Percentiles rank a stretch among this genome's conserved stretches.
Evolutionary conservation across 2,113 vertebrate species (phyloP).

Genomic region (Erpornis zantholeuca): DNA sequence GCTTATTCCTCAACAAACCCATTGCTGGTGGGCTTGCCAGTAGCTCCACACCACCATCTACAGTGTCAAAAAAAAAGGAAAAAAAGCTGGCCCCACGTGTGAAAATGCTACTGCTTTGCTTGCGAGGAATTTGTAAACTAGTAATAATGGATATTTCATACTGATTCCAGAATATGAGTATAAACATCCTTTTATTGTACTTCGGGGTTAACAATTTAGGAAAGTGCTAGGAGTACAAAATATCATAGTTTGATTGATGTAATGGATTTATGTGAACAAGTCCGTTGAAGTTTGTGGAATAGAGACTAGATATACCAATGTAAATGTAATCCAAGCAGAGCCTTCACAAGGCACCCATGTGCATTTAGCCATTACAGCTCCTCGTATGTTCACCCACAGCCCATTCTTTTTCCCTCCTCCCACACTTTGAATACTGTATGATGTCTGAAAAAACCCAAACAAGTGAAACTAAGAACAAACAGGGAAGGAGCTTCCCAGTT

Average conservation of each 20-base stretch:
- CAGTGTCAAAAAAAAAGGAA: background rate
- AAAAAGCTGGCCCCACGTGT: background rate
- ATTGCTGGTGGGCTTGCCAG: background rate
- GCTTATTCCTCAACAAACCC: background rate
- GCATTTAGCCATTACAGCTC: background rate
- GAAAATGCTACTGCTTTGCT: background rate
- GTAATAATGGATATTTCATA: background rate
- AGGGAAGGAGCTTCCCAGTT: background rate
- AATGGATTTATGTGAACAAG: background rate
- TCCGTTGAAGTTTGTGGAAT: background rate
- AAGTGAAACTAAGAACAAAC: background rate
- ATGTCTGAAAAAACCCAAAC: background rate
- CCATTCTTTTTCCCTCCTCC: background rate
- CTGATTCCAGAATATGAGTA: background rate
- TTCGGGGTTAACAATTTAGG: background rate
- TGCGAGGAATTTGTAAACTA: background rate
- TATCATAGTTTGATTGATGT: background rate
- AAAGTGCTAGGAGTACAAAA: background rate
- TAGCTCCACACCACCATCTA: background rate
- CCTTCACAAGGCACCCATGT: background rate
- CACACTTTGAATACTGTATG: background rate
- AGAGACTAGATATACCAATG: background rate
- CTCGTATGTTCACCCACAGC: background rate
- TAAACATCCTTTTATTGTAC: background rate
- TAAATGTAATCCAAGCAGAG: background rate